These are phyloP conservation scores for Calyptomena viridis DNA, from an alignment of 2,113 vertebrate species.

Conservation along the genomic window DNA sequence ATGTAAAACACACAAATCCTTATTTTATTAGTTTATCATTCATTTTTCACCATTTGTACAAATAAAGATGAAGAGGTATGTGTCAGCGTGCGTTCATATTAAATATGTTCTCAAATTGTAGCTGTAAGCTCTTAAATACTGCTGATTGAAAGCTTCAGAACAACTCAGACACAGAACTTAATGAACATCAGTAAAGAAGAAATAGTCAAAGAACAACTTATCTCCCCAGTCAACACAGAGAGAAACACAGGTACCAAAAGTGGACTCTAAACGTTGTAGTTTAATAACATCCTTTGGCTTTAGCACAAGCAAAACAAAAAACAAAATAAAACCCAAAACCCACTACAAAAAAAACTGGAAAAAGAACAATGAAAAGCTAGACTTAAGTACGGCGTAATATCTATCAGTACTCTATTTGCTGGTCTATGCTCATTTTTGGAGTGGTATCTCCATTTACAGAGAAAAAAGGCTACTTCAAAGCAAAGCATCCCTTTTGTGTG, in stretches of 20 bases:
- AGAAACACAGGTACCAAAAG: neutral
- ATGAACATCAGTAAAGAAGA: neutral
- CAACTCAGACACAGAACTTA: neutral
- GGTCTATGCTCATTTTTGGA: neutral
- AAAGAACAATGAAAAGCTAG: rapidly evolving
- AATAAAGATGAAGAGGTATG: neutral
- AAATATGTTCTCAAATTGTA: neutral
- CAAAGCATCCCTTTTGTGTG: neutral
- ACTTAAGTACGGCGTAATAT: neutral
- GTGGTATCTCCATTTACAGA: neutral
- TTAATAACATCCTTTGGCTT: neutral
- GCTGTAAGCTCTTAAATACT: neutral
- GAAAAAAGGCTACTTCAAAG: neutral
- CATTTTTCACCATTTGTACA: neutral
- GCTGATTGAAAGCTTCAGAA: neutral
- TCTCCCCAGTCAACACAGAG: neutral
- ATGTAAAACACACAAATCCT: neutral
- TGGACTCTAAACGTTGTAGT: neutral
- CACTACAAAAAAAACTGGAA: neutral
- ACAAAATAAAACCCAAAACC: neutral
- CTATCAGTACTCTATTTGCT: neutral
- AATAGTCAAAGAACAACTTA: neutral
- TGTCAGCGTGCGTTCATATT: neutral
- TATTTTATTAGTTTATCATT: neutral
- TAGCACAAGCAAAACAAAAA: neutral